Evolutionary conservation across 2,888 invertebrate species (phyloP).

Genomic region (Apamea sordens): DNA sequence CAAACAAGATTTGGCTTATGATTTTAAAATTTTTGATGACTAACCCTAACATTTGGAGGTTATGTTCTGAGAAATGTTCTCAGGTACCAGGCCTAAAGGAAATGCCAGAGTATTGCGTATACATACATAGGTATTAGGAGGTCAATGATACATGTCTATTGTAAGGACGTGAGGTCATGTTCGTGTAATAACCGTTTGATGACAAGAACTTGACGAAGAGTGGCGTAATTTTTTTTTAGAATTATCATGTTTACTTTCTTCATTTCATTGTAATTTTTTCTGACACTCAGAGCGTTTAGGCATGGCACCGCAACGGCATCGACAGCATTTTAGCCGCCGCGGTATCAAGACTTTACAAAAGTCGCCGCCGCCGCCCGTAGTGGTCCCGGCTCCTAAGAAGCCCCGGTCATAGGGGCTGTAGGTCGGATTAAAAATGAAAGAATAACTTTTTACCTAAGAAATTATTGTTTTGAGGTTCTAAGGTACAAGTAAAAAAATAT

Average conservation of each 20-base stretch:
- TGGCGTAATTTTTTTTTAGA: constrained; percentile 16
- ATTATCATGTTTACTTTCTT: constrained; percentile 2
- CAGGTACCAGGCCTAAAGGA: constrained; percentile 77
- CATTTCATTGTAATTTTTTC: constrained; percentile 6
- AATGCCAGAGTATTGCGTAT: constrained; percentile 74
- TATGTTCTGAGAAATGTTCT: constrained; percentile 77
- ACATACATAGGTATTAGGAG: constrained; percentile 54
- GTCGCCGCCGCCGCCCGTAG: too few species aligned
- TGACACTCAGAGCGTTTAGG: too few species aligned
- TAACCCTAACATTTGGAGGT: constrained; percentile 75
- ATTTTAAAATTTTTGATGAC: constrained; percentile 79
- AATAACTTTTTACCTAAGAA: too few species aligned
- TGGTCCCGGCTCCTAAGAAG: too few species aligned
- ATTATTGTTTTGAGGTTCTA: too few species aligned
- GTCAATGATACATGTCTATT: constrained; percentile 57
- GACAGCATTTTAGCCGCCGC: too few species aligned
- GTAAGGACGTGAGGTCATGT: constrained; percentile 50
- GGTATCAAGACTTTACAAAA: too few species aligned
- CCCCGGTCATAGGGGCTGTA: too few species aligned
- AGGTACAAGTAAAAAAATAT: too few species aligned
- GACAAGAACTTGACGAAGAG: constrained; percentile 23
- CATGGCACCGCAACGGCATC: too few species aligned
- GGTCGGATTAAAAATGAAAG: too few species aligned
- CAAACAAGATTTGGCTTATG: constrained; percentile 71
- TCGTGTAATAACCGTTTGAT: constrained; percentile 36